Evolutionary conservation across 1,140 invertebrate species (phyloP).

Genomic region (Conus ventricosus): DNA sequence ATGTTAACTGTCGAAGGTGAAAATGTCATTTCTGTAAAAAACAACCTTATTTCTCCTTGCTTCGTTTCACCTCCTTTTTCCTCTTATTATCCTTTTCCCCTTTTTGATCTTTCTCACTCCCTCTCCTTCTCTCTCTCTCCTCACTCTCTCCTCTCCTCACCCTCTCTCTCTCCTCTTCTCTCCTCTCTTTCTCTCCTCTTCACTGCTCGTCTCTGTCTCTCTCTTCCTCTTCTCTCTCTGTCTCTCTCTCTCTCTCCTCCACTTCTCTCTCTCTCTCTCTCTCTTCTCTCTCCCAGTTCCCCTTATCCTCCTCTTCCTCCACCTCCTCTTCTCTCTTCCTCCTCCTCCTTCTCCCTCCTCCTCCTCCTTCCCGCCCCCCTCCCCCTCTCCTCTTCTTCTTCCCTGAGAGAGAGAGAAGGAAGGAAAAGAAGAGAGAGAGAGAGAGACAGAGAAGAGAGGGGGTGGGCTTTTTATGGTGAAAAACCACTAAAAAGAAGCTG

Average conservation of each 20-base stretch:
- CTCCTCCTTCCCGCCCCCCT: background rate
- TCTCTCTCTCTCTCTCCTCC: background rate
- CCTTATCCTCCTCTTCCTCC: background rate
- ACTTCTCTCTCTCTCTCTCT: background rate
- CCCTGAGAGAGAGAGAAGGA: background rate
- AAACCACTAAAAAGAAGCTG: no score
- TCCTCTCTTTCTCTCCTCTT: background rate
- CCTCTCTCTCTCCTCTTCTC: background rate
- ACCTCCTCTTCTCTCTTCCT: no score
- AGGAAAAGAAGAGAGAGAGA: no score
- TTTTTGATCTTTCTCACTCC: background rate
- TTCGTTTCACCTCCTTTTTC: background rate
- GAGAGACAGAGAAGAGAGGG: no score
- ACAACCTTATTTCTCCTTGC: no score
- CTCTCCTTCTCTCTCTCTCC: conserved; percentile 5
- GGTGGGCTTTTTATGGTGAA: no score
- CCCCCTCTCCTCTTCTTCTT: background rate
- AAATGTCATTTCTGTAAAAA: no score
- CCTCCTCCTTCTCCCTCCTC: background rate
- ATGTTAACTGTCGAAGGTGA: no score
- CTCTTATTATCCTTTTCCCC: background rate
- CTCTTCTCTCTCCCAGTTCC: background rate
- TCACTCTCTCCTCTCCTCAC: no score
- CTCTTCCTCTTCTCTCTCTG: background rate
- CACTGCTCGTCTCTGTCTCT: no score